These are phyloP conservation scores for Dryoscopus gambensis DNA, from an alignment of 2,113 vertebrate genomes.

Conservation along the genomic window DNA sequence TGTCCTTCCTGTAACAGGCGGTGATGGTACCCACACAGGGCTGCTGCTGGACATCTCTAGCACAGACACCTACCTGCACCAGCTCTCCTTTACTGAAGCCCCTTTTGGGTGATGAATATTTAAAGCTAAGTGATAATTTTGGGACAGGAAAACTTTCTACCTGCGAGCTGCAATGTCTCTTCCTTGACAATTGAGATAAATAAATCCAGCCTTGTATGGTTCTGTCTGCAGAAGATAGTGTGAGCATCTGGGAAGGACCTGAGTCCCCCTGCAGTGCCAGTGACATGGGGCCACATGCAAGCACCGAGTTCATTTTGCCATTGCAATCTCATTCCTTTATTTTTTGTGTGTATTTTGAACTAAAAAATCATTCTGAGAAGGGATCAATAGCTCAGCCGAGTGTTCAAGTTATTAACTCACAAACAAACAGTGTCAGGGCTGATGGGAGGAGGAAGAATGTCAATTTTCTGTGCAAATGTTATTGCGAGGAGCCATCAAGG, in stretches of 20 bases:
- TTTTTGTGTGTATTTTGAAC: constrained; percentile 10
- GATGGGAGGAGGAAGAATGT: constrained; percentile 45
- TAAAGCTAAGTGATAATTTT: background rate
- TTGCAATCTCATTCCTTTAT: background rate
- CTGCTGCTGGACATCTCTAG: background rate
- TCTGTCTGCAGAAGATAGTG: background rate
- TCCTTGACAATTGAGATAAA: background rate
- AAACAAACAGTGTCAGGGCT: constrained; percentile 23
- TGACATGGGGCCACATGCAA: background rate
- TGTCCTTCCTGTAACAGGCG: background rate
- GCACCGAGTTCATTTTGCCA: background rate
- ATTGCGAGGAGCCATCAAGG: constrained; percentile 16
- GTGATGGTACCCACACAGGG: background rate
- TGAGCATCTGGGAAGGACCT: background rate
- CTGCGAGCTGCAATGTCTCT: background rate
- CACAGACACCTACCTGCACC: accelerated
- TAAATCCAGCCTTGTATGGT: accelerated
- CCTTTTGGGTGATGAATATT: background rate
- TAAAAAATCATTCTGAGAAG: background rate
- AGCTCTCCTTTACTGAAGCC: background rate
- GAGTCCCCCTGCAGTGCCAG: background rate
- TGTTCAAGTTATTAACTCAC: constrained; percentile 59
- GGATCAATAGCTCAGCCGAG: constrained; percentile 47
- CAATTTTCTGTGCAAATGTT: constrained; percentile 54
- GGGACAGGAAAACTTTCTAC: background rate